Base-by-base conservation (phyloP, 2,888 invertebrate species). In the Hirtodrosophila histrioides region DNA sequence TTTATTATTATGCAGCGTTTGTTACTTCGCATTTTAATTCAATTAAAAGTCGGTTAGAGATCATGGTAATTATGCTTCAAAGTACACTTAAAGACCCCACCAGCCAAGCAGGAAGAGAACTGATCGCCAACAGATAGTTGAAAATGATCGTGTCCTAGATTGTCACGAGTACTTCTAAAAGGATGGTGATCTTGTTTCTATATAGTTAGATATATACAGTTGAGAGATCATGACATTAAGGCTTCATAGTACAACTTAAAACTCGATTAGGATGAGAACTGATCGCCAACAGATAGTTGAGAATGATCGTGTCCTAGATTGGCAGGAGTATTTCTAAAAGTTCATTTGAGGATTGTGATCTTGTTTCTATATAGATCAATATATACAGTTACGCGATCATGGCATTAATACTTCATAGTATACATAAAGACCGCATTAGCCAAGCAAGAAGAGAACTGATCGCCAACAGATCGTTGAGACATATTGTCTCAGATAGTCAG, bases 21-120 rank as follows among this genome's bases (percentile, higher is more conserved):
- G 68, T 67, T 75, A 46, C 66, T 77, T 70, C 53, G 68, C 64
- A 81, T 89, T 89, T 87, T 87, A 88, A 87, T 88, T 86, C 83
- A 88, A 89, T 88, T 87, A 86, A 84, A 79, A 86, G 65, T 83
- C 78, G 75, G 74, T 83, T 81, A 83, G 74, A 80, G 77, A 82
- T 79, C 75, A 84, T 83, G 70, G 65, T 80, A 80, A 81, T 83
- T 80, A 82, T 78, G 73, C 69, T 37, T 44, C 37, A 63, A 31
- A 67, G 8, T 31, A 31, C 31, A 31, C 7, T 31, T 41, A 63
- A 31, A 62, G 41, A 48, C 37, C 49, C 41, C 35, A 27, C 29
- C 45, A 44, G 7, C 31, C 29, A 51, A 39, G 11, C 23, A 5
- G 27, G n/a, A 10, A 8, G 9, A 29, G 5, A 11, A 35, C 46